Conservation (phyloP, 1,140 invertebrate genomes). For the Scaptomyza hsui region DNA sequence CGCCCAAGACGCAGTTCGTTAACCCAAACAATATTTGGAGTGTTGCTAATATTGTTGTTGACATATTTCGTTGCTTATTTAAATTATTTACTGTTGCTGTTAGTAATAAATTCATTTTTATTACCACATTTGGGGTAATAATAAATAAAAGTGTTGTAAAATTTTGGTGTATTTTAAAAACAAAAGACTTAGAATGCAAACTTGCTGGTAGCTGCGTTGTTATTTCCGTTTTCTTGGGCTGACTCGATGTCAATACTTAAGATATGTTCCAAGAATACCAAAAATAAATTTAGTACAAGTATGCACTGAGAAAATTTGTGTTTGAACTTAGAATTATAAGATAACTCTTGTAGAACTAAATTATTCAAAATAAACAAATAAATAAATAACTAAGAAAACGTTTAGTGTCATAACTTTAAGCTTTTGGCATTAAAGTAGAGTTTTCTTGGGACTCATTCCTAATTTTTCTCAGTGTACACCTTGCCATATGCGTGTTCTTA, state of each 20-base stretch:
- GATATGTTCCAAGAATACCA: constrained; percentile 15
- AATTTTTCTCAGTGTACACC: not conserved
- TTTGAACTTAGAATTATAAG: no score
- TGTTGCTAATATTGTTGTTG: constrained; percentile 43
- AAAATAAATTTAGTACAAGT: constrained; percentile 6
- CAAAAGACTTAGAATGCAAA: constrained; percentile 72
- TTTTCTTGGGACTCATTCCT: no score
- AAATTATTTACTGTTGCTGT: constrained; percentile 30
- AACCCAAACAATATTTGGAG: constrained; percentile 51
- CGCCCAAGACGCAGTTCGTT: constrained; percentile 58
- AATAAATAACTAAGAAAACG: no score
- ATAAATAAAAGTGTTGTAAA: constrained; percentile 49
- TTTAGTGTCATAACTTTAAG: no score
- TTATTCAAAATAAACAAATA: no score
- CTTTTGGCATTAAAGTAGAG: no score
- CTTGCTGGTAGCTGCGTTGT: constrained; percentile 23
- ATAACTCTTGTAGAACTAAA: no score
- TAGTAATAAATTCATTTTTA: constrained; percentile 67
- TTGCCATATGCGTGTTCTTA: not conserved
- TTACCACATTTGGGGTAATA: constrained; percentile 59
- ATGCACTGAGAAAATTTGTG: not conserved
- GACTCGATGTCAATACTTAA: constrained; percentile 40
- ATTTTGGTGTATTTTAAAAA: constrained; percentile 34
- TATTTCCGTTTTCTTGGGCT: not conserved
- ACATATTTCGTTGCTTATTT: constrained; percentile 40